These are phyloP conservation scores for Notocelia uddmanniana DNA, from an alignment of 2,888 invertebrate species.

Conservation along the genomic window DNA sequence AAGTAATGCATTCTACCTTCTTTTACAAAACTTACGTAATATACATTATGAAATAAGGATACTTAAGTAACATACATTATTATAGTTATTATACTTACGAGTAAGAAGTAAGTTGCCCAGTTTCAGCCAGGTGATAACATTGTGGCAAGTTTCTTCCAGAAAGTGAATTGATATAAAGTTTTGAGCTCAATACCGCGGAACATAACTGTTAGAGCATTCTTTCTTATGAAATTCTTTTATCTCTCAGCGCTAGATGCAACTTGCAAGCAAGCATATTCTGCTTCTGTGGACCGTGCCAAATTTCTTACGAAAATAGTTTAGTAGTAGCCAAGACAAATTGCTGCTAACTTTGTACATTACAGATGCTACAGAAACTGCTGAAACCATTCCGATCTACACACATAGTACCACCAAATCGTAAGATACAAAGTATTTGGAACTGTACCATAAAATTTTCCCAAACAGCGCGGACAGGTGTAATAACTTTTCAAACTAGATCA, in stretches of 20 bases:
- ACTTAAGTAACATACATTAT: not conserved
- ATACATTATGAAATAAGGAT: not conserved
- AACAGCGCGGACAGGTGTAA: not conserved
- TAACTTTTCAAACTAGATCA: not conserved
- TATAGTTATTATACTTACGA: not conserved
- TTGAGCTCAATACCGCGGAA: not conserved
- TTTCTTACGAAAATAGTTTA: conserved; percentile 33
- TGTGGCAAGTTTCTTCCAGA: not conserved
- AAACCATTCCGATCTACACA: not conserved
- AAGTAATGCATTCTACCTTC: no score
- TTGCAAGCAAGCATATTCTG: conserved; percentile 27
- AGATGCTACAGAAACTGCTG: conserved; percentile 2
- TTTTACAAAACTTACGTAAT: not conserved
- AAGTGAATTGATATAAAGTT: conserved; percentile 15
- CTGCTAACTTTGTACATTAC: conserved; percentile 29
- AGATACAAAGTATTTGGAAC: not conserved
- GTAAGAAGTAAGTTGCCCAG: not conserved
- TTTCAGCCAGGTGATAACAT: not conserved
- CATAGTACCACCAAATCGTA: not conserved
- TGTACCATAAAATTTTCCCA: not conserved
- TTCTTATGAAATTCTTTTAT: conserved; percentile 2
- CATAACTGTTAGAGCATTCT: conserved; percentile 1
- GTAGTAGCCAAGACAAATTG: conserved; percentile 29
- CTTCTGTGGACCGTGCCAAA: conserved; percentile 20
- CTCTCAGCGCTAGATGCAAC: conserved; percentile 8